Conservation (phyloP, 2,113 vertebrate genomes). For the Lagopus leucura region DNA sequence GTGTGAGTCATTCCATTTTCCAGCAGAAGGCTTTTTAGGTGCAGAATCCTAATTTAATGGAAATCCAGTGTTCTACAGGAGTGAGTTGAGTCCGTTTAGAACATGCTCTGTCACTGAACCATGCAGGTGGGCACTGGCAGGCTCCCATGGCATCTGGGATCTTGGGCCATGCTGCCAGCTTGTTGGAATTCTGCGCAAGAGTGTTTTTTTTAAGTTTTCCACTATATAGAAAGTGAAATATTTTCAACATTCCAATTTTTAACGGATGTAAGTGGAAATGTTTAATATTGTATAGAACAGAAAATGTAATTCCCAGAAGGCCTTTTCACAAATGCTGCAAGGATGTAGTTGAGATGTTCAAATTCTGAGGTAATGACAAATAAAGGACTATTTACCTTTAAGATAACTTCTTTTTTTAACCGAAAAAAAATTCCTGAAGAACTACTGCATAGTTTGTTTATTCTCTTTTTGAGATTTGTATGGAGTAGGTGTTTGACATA, state of each 20-base stretch:
- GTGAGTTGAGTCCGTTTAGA: not conserved
- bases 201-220: not conserved
- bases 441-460: conserved; percentile 37
- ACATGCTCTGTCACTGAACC: not conserved
- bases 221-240: not conserved
- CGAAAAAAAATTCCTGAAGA: conserved; percentile 19
- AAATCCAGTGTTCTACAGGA: not conserved
- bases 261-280: not conserved
- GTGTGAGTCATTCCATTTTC: not conserved
- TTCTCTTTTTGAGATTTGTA: conserved; percentile 3
- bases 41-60: not conserved
- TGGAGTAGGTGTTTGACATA: conserved; percentile 44
- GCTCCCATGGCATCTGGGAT: not conserved
- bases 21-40: not conserved
- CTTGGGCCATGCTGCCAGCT: not conserved
- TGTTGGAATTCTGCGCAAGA: not conserved
- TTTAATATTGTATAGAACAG: not conserved
- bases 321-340: not conserved
- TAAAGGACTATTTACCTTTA: not conserved
- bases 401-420: not conserved
- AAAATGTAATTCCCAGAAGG: not conserved
- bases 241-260: not conserved
- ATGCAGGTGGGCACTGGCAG: not conserved
- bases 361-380: not conserved
- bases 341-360: not conserved